Evolutionary conservation across 2,797 vertebrate genomes (phyloP).

Genomic region (Xenops minutus): DNA sequence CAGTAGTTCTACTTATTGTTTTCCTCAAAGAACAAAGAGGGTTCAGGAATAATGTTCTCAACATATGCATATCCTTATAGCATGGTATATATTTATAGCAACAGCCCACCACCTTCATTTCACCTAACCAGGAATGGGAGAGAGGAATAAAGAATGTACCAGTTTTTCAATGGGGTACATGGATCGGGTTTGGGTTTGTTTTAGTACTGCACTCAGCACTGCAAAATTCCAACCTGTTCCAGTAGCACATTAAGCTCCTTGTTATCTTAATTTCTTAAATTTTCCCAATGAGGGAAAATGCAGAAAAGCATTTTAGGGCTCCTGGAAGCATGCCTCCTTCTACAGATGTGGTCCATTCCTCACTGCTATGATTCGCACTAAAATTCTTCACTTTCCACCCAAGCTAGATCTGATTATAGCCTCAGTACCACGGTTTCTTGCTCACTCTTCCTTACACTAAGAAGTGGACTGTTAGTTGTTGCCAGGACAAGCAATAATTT

Average conservation of each 20-base stretch:
- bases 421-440: not conserved
- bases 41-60: not conserved
- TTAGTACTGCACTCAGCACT: not conserved
- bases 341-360: not conserved
- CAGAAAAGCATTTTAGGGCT: not conserved
- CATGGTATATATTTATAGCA: not conserved
- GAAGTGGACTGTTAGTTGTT: not conserved
- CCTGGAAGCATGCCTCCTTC: not conserved
- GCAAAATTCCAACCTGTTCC: not conserved
- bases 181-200: not conserved
- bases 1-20: not conserved
- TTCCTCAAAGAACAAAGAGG: not conserved
- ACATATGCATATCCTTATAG: not conserved
- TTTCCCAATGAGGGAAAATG: accelerated
- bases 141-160: not conserved
- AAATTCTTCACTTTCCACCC: not conserved
- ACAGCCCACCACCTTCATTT: not conserved
- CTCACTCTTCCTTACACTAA: not conserved
- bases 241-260: not conserved
- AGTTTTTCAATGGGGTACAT: not conserved
- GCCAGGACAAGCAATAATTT: not conserved
- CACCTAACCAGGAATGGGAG: not conserved
- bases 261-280: not conserved
- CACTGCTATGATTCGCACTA: not conserved
- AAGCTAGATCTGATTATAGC: not conserved